These are phyloP conservation scores for Sisor rabdophorus DNA, from an alignment of 2,113 vertebrate species.

Conservation along the genomic window DNA sequence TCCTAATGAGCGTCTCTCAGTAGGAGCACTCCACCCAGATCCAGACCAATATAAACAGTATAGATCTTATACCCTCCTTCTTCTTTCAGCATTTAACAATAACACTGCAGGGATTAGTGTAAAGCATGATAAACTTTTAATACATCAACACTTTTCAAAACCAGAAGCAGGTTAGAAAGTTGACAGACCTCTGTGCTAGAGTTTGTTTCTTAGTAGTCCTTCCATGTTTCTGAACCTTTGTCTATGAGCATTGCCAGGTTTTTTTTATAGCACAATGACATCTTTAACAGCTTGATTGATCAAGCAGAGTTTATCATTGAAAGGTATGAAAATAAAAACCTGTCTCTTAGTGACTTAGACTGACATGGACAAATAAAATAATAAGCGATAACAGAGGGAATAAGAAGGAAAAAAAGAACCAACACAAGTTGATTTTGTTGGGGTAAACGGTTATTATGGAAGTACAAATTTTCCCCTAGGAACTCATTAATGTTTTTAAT, in stretches of 20 bases:
- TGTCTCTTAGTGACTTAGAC: neutral
- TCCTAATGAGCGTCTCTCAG: conserved; percentile 50
- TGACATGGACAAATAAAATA: conserved; percentile 15
- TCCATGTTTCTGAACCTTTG: neutral
- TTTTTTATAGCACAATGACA: neutral
- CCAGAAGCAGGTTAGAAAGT: neutral
- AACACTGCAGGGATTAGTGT: conserved; percentile 14
- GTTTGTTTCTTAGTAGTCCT: neutral
- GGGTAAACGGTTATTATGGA: conserved; percentile 68
- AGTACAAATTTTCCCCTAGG: conserved; percentile 64
- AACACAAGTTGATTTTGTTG: conserved; percentile 55
- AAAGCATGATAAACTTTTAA: neutral
- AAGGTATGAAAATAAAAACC: neutral
- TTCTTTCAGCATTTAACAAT: neutral
- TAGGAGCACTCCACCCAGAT: conserved; percentile 24
- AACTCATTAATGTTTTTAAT: conserved; percentile 73
- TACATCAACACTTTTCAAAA: conserved; percentile 1
- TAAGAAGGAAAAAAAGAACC: conserved; percentile 30
- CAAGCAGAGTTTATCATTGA: neutral
- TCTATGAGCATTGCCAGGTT: neutral
- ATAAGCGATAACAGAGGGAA: conserved; percentile 12
- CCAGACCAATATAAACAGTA: conserved; percentile 38
- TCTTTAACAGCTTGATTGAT: neutral
- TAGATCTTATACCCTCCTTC: conserved; percentile 13
- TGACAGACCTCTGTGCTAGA: neutral